A percentile compares a stretch with the other conserved stretches of the same genome.
phyloP scores from a whole-genome alignment of 2,888 invertebrate genomes.

The Phyllotreta striolata region DNA sequence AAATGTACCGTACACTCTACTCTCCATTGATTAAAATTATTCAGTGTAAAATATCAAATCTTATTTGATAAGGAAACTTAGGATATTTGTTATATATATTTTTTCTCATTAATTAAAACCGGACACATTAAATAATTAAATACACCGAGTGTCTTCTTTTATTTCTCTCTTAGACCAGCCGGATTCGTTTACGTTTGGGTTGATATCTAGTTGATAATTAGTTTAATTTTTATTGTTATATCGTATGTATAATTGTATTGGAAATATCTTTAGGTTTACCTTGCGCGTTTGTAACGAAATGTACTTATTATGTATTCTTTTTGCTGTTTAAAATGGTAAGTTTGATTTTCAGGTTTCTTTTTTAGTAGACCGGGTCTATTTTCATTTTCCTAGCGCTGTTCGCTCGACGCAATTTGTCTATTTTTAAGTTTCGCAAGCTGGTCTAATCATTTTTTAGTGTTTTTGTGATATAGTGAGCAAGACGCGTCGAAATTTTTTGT shows the following conservation, averaged over 20 bases:
- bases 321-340: too few species aligned
- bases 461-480: constrained; percentile 23
- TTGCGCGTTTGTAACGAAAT: too few species aligned
- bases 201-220: background rate
- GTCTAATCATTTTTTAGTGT: background rate
- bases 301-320: too few species aligned
- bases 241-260: too few species aligned
- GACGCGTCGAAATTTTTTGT: background rate
- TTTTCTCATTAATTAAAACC: constrained; percentile 49
- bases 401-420: too few species aligned
- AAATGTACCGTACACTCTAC: constrained; percentile 36
- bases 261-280: too few species aligned
- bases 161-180: constrained; percentile 27
- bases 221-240: too few species aligned
- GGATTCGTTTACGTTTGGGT: background rate
- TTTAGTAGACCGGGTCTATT: too few species aligned
- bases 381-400: too few species aligned
- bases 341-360: too few species aligned
- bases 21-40: constrained; percentile 44
- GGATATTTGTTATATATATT: constrained; percentile 47
- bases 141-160: constrained; percentile 45
- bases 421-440: background rate
- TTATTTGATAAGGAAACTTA: constrained; percentile 47
- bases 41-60: constrained; percentile 48
- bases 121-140: constrained; percentile 51